These are phyloP conservation scores for Macrotis lagotis DNA, from an alignment of 2,113 vertebrate species.

Conservation along the genomic window DNA sequence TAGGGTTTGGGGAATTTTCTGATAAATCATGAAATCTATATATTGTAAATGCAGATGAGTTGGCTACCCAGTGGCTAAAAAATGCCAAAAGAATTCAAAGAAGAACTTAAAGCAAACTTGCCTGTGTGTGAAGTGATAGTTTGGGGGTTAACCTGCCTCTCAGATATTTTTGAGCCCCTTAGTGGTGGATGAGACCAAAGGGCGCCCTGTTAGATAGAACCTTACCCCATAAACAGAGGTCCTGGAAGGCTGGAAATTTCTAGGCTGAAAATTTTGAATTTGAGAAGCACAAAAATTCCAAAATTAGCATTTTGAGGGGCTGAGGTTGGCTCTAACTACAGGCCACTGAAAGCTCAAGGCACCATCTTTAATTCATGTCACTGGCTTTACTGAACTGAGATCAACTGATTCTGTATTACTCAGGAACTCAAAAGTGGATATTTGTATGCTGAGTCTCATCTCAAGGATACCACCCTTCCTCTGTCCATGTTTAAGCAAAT, in stretches of 20 bases:
- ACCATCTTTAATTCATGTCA: conserved; percentile 64
- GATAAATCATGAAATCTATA: background rate
- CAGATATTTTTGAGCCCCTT: background rate
- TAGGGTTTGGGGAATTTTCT: background rate
- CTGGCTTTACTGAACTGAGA: conserved; percentile 36
- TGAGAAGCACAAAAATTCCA: background rate
- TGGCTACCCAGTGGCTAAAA: background rate
- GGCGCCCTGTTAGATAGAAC: background rate
- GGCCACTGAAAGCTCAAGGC: conserved; percentile 64
- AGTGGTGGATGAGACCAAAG: background rate
- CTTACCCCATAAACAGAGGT: background rate
- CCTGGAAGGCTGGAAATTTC: background rate
- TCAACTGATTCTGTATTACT: conserved; percentile 23
- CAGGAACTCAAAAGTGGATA: background rate
- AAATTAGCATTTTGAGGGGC: conserved; percentile 30
- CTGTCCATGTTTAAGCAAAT: background rate
- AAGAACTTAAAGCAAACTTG: background rate
- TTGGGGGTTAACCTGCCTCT: background rate
- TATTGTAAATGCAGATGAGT: background rate
- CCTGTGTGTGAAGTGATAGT: background rate
- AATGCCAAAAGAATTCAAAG: background rate
- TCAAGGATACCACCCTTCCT: background rate
- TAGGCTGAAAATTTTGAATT: background rate
- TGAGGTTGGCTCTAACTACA: conserved; percentile 63
- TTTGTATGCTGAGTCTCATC: background rate